Conservation (phyloP, 2,113 vertebrate species). For the Synchiropus splendidus region DNA sequence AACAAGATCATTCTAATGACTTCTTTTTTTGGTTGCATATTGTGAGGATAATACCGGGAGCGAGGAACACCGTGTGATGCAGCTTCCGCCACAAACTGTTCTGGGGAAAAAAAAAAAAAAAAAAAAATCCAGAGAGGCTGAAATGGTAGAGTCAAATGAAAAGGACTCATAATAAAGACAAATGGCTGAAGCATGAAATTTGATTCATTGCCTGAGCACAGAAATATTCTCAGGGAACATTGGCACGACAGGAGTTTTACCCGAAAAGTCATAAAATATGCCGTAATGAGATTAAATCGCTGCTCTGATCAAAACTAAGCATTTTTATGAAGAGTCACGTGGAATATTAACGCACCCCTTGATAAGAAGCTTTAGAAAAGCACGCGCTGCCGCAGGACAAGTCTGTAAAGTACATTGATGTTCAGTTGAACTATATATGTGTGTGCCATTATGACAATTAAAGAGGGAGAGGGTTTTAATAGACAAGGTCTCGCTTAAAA, state of each 20-base stretch:
- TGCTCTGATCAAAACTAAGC: background rate
- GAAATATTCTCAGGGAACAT: slow-evolving; percentile 51
- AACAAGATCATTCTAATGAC: slow-evolving; percentile 46
- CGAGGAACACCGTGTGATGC: slow-evolving; percentile 30
- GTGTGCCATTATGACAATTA: background rate
- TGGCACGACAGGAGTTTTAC: slow-evolving; percentile 56
- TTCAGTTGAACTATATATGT: no score
- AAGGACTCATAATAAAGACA: slow-evolving; percentile 70
- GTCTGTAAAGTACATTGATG: no score
- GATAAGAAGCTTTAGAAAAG: no score
- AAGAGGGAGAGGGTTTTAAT: background rate
- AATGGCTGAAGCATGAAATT: slow-evolving; percentile 66
- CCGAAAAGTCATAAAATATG: slow-evolving; percentile 49
- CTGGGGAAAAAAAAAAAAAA: no score
- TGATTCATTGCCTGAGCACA: slow-evolving; percentile 59
- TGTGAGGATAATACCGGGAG: slow-evolving; percentile 23
- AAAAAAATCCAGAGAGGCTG: slow-evolving; percentile 35
- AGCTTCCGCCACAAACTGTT: slow-evolving; percentile 36
- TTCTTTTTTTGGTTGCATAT: slow-evolving; percentile 12
- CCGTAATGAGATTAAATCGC: slow-evolving; percentile 45
- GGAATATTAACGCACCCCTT: no score
- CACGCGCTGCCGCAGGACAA: no score
- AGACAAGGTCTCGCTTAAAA: no score
- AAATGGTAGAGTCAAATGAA: slow-evolving; percentile 40
- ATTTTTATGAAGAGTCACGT: no score